A percentile compares a stretch with the other conserved stretches of the same genome.
phyloP scores from a whole-genome alignment of 2,888 invertebrate species.

The Campoplex capitator region DNA sequence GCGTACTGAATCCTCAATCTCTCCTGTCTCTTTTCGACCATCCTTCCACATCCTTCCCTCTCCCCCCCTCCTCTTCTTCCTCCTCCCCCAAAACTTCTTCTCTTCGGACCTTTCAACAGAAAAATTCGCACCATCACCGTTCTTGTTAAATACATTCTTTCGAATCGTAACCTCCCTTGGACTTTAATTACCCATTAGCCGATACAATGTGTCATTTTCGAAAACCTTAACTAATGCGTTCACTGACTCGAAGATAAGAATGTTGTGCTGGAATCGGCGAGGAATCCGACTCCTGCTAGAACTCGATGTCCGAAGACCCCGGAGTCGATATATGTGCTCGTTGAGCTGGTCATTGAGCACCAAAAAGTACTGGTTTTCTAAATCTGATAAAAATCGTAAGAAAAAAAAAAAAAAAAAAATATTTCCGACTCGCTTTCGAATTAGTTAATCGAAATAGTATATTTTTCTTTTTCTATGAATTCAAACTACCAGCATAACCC shows the following conservation, averaged over 20 bases:
- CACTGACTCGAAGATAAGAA: slow-evolving; percentile 72
- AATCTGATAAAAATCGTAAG: no score
- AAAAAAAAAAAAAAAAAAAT: no score
- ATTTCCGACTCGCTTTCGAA: background rate
- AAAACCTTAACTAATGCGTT: slow-evolving; percentile 77
- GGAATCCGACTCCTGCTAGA: slow-evolving; percentile 13
- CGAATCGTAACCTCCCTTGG: slow-evolving; percentile 74
- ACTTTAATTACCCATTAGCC: slow-evolving; percentile 81
- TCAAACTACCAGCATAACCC: background rate
- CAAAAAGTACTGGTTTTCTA: background rate
- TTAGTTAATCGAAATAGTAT: background rate
- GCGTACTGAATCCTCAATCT: slow-evolving; percentile 39
- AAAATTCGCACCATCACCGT: slow-evolving; percentile 47
- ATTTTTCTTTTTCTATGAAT: background rate
- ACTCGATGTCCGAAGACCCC: background rate
- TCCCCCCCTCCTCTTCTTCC: background rate
- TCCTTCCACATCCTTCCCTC: background rate
- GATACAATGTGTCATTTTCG: slow-evolving; percentile 80
- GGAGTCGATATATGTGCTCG: background rate
- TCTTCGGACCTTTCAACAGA: background rate
- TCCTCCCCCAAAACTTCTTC: background rate
- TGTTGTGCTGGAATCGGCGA: slow-evolving; percentile 56
- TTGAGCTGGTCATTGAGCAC: background rate
- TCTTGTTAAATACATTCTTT: slow-evolving; percentile 76
- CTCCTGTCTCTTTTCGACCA: slow-evolving; percentile 22